Conservation (phyloP, 2,113 vertebrate genomes). For the Mesembrinibis cayennensis region DNA sequence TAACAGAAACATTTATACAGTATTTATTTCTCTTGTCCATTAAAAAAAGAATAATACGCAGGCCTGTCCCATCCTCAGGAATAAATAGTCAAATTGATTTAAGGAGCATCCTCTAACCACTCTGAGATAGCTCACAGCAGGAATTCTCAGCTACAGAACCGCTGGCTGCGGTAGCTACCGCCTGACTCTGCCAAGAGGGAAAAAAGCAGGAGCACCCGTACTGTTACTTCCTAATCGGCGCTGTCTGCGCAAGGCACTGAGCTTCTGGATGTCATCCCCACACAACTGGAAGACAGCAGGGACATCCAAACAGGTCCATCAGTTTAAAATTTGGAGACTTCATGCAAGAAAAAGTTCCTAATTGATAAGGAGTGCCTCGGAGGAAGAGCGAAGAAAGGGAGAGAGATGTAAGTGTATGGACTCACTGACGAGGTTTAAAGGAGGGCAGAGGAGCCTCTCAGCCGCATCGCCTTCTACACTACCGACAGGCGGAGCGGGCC, state of each 20-base stretch:
- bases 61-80: not conserved
- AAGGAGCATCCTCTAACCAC: not conserved
- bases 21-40: not conserved
- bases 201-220: not conserved
- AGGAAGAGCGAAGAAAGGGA: not conserved
- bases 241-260: not conserved
- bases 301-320: not conserved
- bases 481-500: not conserved
- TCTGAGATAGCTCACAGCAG: not conserved
- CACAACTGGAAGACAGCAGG: not conserved
- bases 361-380: not conserved
- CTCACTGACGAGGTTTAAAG: not conserved
- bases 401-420: not conserved
- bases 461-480: not conserved
- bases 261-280: not conserved
- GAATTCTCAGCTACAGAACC: not conserved
- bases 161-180: not conserved
- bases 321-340: not conserved
- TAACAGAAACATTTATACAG: not conserved
- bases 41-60: too few species aligned
- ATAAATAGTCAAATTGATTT: not conserved
- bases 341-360: not conserved
- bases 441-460: not conserved
- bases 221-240: rapidly evolving
- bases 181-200: not conserved